A percentile compares a stretch with the other conserved stretches of the same genome.
These are phyloP conservation scores for Pentalonia nigronervosa DNA, from an alignment of 1,140 invertebrate genomes.

Conservation along the genomic window DNA sequence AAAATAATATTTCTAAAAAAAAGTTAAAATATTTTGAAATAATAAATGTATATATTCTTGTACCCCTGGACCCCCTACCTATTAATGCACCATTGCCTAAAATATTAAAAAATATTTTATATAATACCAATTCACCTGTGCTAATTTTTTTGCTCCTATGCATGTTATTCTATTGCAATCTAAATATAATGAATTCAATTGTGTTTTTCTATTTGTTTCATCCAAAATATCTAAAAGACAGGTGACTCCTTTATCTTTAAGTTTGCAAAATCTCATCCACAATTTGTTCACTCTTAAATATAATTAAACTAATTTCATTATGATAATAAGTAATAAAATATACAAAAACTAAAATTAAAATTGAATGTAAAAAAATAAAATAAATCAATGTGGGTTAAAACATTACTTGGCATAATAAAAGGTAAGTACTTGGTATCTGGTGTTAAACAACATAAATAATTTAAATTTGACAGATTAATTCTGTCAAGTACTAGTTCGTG, in stretches of 20 bases:
- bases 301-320: neutral
- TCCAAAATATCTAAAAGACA: neutral
- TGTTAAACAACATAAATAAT: conserved; percentile 30
- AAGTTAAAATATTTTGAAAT: too few relatives aligned
- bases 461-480: neutral
- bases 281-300: conserved; percentile 37
- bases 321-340: neutral
- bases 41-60: too few relatives aligned
- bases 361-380: neutral
- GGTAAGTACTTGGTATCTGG: neutral
- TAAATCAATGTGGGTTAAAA: neutral
- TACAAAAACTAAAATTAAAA: neutral
- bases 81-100: too few relatives aligned
- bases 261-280: conserved; percentile 27
- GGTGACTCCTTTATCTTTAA: conserved; percentile 21
- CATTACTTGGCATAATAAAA: neutral
- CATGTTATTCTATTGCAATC: conserved; percentile 28
- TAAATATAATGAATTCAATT: neutral
- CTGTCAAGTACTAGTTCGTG: neutral
- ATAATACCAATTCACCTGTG: neutral
- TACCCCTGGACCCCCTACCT: too few relatives aligned
- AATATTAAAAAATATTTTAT: neutral
- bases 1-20: too few relatives aligned
- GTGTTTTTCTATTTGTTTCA: neutral
- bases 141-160: conserved; percentile 3